Percentiles rank a stretch among this genome's conserved stretches.
Evolutionary conservation across 2,888 invertebrate species (phyloP).

Genomic region (Stenurella melanura): DNA sequence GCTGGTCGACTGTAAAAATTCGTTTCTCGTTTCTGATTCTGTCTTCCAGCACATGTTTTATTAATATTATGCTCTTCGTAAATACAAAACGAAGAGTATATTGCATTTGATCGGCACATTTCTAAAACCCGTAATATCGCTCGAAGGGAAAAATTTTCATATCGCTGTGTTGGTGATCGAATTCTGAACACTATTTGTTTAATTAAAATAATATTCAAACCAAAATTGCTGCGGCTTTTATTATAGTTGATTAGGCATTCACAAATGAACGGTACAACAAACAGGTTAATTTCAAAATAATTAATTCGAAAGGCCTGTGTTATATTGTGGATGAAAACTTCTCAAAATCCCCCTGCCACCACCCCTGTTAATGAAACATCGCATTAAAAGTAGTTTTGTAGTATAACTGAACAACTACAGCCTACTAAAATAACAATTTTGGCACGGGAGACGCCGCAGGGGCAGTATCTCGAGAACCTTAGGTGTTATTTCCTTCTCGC

Average conservation of each 20-base stretch:
- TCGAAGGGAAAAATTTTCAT: no score
- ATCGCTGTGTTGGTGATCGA: no score
- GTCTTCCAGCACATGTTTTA: no score
- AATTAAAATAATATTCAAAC: background rate
- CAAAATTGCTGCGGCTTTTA: background rate
- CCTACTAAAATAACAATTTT: conserved; percentile 53
- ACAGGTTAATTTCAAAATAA: background rate
- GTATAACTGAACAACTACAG: conserved; percentile 25
- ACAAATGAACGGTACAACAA: background rate
- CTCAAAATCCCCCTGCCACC: background rate
- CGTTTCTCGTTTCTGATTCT: no score
- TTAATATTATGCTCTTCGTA: no score
- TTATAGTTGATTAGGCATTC: background rate
- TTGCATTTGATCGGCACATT: no score
- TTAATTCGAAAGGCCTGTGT: background rate
- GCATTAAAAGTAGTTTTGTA: conserved; percentile 27
- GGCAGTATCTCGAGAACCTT: conserved; percentile 46
- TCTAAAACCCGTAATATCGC: no score
- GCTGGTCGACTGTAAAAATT: no score
- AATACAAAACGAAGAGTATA: no score
- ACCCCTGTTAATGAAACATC: conserved; percentile 6
- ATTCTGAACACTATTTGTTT: no score
- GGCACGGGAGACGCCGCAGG: conserved; percentile 43
- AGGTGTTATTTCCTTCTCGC: conserved; percentile 56
- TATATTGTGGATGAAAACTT: background rate